phyloP scores from a whole-genome alignment of 1,140 invertebrate species.

The Panagrolaimus sp. region DNA sequence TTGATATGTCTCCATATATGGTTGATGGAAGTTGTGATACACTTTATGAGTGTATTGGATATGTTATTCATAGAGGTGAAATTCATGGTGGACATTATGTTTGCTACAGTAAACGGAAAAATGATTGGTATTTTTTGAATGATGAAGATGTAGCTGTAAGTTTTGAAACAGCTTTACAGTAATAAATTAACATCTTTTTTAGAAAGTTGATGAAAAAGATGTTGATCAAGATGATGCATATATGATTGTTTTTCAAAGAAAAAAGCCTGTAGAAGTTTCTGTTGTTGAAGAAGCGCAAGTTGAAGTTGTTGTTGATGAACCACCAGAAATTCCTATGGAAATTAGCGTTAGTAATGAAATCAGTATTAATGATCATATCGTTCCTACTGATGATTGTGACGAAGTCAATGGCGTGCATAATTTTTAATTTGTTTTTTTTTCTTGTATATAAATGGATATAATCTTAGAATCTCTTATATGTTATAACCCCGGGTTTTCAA shows the following conservation, averaged over 20 bases:
- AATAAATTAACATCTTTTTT: not conserved
- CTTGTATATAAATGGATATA: too few species aligned
- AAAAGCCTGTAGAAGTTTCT: not conserved
- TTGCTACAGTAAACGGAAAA: not conserved
- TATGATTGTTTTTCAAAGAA: not conserved
- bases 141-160: not conserved
- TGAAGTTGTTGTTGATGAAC: too few species aligned
- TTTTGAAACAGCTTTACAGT: not conserved
- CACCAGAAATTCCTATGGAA: too few species aligned
- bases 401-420: too few species aligned
- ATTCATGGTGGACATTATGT: constrained; percentile 4
- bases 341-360: too few species aligned
- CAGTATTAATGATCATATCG: too few species aligned
- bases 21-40: not conserved
- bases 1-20: constrained; percentile 7
- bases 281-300: too few species aligned
- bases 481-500: too few species aligned
- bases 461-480: too few species aligned
- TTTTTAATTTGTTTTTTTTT: too few species aligned
- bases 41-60: constrained; percentile 1
- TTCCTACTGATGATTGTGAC: too few species aligned
- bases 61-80: not conserved
- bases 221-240: not conserved
- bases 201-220: not conserved
- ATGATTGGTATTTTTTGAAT: constrained; percentile 1